Base-by-base conservation (phyloP, 2,797 vertebrate species). In the Oreochromis grahami region DNA sequence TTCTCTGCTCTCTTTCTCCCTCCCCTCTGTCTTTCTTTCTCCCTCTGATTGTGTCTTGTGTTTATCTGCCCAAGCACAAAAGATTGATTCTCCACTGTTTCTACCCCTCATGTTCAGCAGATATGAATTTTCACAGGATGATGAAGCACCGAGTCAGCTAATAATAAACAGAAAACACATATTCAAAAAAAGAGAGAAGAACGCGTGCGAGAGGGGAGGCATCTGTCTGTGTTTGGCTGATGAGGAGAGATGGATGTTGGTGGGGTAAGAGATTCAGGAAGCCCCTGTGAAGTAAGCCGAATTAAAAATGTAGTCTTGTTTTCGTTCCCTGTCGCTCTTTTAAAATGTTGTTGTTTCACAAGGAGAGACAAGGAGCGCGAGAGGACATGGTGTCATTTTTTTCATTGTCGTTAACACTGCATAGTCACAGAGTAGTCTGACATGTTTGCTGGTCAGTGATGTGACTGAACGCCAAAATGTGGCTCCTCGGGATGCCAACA, bases 61-160 rank as follows among this genome's bases (percentile, higher is more conserved):
- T 97, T 97, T 97, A 95, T 97, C 96, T 97, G 96, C 93, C 95
- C 95, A 96, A 96, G 93, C 95, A 96, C 96, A 96, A 96, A 97
- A 97, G 95, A 97, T 97, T 96, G 96, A 98, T 98, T 97, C 96
- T 95, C 89, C 87, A 90, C 96, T 94, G 93, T 96, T 97, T 97
- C 95, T 96, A 91, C 93, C 93, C 93, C 96, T 96, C 96, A 97
- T 96, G 96, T 95, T 97, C 95, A 94, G 95, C 96, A 96, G 95
- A 96, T 96, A 97, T 93, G 94, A 97, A 96, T 96, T 96, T 97
- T 95, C 95, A 92, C 93, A 82, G 95, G 95, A 97, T 96, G 96
- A 97, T 95, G 96, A 97, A 96, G 93, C 90, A 95, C 93, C 1
- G 4, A 95, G 91, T 90, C 81, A 88, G 92, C 89, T 96, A 96